Evolutionary conservation across 1,140 invertebrate species (phyloP).

Genomic region (Zaprionus lachaisei): DNA sequence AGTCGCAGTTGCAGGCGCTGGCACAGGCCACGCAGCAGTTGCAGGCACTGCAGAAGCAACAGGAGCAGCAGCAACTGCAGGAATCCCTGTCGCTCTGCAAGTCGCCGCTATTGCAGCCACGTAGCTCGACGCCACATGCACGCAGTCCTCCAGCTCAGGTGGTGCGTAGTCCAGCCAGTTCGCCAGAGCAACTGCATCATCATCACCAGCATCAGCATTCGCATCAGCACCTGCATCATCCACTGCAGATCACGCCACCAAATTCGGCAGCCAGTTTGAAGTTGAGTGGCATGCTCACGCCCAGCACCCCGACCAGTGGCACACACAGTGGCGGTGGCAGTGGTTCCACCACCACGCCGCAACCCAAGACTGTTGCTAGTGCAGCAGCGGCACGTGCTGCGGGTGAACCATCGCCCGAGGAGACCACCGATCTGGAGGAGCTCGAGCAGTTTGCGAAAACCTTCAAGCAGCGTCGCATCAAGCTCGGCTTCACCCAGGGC

Average conservation of each 20-base stretch:
- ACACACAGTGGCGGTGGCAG: conserved; percentile 44
- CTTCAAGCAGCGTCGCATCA: conserved; percentile 97
- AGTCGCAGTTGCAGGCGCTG: conserved; percentile 89
- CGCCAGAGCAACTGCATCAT: conserved; percentile 52
- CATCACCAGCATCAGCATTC: conserved; percentile 62
- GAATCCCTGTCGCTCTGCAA: conserved; percentile 84
- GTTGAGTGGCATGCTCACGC: conserved; percentile 85
- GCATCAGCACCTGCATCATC: conserved; percentile 49
- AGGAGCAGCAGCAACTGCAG: conserved; percentile 86
- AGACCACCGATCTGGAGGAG: conserved; percentile 97
- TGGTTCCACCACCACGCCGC: conserved; percentile 70
- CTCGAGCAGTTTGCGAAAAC: conserved; percentile 98
- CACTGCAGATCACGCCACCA: conserved; percentile 84
- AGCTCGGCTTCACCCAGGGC: conserved; percentile 98
- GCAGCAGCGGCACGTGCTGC: conserved; percentile 85
- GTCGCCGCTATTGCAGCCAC: conserved; percentile 75
- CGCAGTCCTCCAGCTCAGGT: conserved; percentile 82
- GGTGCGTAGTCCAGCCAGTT: conserved; percentile 80
- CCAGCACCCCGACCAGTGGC: conserved; percentile 86
- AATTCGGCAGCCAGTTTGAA: conserved; percentile 74
- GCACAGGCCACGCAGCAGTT: conserved; percentile 93
- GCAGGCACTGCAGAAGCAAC: conserved; percentile 92
- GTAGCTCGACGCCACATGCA: conserved; percentile 85
- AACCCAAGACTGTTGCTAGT: conserved; percentile 84
- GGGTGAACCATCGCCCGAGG: conserved; percentile 93